Base-by-base conservation (phyloP, 2,797 vertebrate species). In the Catamblyrhynchus diadema region DNA sequence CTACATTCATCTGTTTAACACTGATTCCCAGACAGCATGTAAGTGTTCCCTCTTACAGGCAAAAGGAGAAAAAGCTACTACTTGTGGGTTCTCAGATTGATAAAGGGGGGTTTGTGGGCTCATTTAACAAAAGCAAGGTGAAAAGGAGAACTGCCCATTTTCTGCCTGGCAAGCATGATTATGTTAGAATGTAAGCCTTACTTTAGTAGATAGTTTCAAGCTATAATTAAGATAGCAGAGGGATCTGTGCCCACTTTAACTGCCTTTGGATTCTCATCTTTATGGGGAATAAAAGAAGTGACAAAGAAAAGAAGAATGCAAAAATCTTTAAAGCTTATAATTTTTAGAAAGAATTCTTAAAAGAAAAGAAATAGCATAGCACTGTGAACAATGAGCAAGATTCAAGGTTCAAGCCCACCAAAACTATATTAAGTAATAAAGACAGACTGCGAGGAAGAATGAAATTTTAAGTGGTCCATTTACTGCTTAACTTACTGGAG, bases 401-500 rank as follows among this genome's bases (percentile, higher is more conserved):
- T 86, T 65, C 78, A 92, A 86, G 45, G 48, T 74, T 93, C 50
- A 74, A 75, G 75, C n/a, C 30, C 89, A 62, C 41, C 64, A 87
- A 80, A 91, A 85, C 60, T 82, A 17, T 83, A 35, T 35, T 33
- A 72, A 78, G 45, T 50, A 71, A 32, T 89, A 85, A 82, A 89
- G 69, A 78, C 39, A 80, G 59, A 23, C 41, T 74, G 81, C 64
- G 65, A 83, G 85, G 57, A 80, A 73, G 45, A 91, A 92, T 57
- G 39, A 91, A 78, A 78, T 74, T 81, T 91, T 83, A 78, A 93
- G 39, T 54, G 39, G 62, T 88, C 69, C 57, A 4, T 93, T 96
- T 88, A 80, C 44, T 79, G 32, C 78, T 54, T 86, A 81, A 69
- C 70, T 90, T 93, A 66, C 72, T 74, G 50, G 57, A 94, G 57